phyloP scores from a whole-genome alignment of 2,888 invertebrate genomes.

The Apamea monoglypha region DNA sequence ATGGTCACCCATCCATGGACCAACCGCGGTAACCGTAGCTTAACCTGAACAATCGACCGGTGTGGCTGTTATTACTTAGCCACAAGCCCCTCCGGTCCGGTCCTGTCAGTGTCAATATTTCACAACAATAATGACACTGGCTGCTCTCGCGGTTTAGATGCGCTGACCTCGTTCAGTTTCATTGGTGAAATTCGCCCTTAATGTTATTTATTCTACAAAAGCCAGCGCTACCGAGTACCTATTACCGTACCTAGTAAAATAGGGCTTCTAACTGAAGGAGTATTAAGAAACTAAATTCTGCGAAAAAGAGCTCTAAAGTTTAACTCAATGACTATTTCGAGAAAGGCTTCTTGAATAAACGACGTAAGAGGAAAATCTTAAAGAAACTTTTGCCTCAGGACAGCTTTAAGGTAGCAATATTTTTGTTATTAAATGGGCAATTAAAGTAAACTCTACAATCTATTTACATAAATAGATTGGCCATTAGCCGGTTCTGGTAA shows the following conservation, averaged over 20 bases:
- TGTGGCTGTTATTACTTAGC: too few species aligned
- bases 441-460: background rate
- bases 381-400: background rate
- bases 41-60: too few species aligned
- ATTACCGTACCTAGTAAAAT: background rate
- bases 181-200: background rate
- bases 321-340: slow-evolving; percentile 16
- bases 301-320: slow-evolving; percentile 24
- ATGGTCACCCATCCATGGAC: too few species aligned
- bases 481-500: background rate
- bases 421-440: background rate
- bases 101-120: too few species aligned
- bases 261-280: background rate
- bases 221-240: background rate
- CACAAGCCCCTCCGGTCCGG: too few species aligned
- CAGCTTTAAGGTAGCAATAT: background rate
- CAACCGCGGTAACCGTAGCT: too few species aligned
- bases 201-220: background rate
- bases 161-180: too few species aligned
- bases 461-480: background rate
- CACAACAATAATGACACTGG: too few species aligned
- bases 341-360: slow-evolving; percentile 28
- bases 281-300: slow-evolving; percentile 35
- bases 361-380: slow-evolving; percentile 4
- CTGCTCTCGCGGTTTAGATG: too few species aligned